phyloP scores from a whole-genome alignment of 2,888 invertebrate genomes.

The Copidosoma aretas region DNA sequence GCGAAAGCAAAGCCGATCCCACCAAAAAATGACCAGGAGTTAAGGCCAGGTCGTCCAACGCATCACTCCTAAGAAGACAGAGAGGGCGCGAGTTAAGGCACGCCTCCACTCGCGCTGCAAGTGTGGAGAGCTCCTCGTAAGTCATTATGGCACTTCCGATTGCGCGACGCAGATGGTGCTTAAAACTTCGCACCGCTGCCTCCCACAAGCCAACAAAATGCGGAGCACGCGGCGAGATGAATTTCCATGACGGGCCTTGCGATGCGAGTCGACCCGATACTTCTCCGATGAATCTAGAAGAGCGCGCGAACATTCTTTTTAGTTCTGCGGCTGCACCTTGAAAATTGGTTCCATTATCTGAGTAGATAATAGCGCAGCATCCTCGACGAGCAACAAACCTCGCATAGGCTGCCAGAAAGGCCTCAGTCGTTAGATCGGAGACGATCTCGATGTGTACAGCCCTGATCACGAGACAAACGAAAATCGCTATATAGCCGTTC shows the following conservation, averaged over 20 bases:
- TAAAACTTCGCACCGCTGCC: too few species aligned
- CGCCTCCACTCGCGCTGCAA: too few species aligned
- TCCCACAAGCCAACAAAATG: conserved; percentile 10
- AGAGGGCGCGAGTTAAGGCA: too few species aligned
- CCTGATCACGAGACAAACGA: conserved; percentile 45
- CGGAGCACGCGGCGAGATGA: conserved; percentile 6
- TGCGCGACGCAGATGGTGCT: too few species aligned
- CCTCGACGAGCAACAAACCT: conserved; percentile 47
- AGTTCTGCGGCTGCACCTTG: conserved; percentile 38
- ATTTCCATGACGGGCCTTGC: background rate
- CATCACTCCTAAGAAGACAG: too few species aligned
- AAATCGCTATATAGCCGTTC: conserved; percentile 47
- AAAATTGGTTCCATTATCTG: conserved; percentile 51
- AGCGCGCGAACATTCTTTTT: background rate
- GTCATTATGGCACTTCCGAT: too few species aligned
- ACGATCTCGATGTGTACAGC: conserved; percentile 46
- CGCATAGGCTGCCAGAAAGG: conserved; percentile 45
- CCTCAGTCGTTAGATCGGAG: conserved; percentile 38
- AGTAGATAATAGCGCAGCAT: conserved; percentile 34
- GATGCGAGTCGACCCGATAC: background rate
- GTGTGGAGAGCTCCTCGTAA: too few species aligned
- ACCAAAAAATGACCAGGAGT: too few species aligned
- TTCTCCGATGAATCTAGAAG: background rate
- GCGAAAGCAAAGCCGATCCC: too few species aligned
- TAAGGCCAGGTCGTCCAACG: too few species aligned